Evolutionary conservation across 2,888 invertebrate species (phyloP).

Genomic region (Parelbella ahira): DNA sequence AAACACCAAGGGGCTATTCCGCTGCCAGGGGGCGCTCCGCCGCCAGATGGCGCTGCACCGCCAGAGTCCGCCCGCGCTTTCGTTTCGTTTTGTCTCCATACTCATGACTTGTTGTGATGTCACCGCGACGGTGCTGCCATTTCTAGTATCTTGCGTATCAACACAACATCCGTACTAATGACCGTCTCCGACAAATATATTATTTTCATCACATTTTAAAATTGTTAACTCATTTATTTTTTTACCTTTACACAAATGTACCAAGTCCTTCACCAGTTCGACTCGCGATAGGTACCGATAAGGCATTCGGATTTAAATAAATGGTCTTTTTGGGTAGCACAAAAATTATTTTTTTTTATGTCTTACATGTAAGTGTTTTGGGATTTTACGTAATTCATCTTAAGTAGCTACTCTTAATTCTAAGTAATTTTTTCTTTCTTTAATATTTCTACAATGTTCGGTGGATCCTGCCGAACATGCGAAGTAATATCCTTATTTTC

Average conservation of each 20-base stretch:
- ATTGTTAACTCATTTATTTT: too few species aligned
- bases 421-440: background rate
- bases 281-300: background rate
- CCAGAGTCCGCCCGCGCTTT: too few species aligned
- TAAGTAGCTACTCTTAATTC: constrained; percentile 1
- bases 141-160: too few species aligned
- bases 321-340: background rate
- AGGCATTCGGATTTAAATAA: constrained; percentile 1
- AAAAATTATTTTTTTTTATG: background rate
- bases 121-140: too few species aligned
- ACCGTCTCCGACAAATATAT: too few species aligned
- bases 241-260: background rate
- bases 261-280: constrained; percentile 1
- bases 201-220: background rate
- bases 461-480: background rate
- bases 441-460: constrained; percentile 1
- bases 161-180: too few species aligned
- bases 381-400: constrained; percentile 1
- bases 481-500: too few species aligned
- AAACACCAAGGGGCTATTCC: too few species aligned
- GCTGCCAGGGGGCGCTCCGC: too few species aligned
- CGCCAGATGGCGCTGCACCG: too few species aligned
- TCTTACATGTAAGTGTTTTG: background rate
- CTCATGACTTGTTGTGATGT: too few species aligned
- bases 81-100: too few species aligned